Base-by-base conservation (phyloP, 2,797 vertebrate species). In the Darevskia mixta region DNA sequence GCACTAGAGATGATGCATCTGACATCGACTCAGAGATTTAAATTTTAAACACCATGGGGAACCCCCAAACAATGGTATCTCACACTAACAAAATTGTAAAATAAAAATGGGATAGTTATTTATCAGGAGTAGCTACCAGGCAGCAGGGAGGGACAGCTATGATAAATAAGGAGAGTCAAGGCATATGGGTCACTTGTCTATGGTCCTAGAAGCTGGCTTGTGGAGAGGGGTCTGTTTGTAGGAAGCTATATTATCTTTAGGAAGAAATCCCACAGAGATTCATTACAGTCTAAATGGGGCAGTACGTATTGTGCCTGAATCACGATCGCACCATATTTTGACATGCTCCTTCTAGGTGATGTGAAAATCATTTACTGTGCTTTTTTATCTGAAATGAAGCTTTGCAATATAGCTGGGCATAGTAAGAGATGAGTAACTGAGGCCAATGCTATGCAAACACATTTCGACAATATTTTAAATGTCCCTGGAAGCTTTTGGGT, bases 401-500 rank as follows among this genome's bases (percentile, higher is more conserved):
- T 67, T 82, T 83, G 25, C 1, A 2, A 91, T 83, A 76, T 25
- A 9, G 18, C 35, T 83, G 2, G 82, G 38, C 80, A 89, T 84
- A 90, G 23, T 1, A 69, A 0, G 90, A 71, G 61, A 79, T 35
- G 67, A 88, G 2, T 72, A 49, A n/a, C 73, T 90, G 41, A 80
- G 27, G 29, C 49, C 29, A 32, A 18, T 73, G 41, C 55, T 45
- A 69, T 88, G 49, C 90, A 93, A 93, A 2, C 1, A 20, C 81
- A 32, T 79, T 86, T 83, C 92, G 83, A 15, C 73, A 86, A 89
- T 90, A 89, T 78, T 88, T 61, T 66, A 79, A 86, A 20, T 29
- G 6, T 83, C 61, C 75, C 32, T 82, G 76, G 45, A 86, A 77
- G 49, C 69, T 91, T n/a, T 89, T 88, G 92, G 29, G 11, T 8